Evolutionary conservation across 2,888 invertebrate species (phyloP), one percentile per base, ranked within the genome.

Genomic region (Andrena haemorrhoa): DNA sequence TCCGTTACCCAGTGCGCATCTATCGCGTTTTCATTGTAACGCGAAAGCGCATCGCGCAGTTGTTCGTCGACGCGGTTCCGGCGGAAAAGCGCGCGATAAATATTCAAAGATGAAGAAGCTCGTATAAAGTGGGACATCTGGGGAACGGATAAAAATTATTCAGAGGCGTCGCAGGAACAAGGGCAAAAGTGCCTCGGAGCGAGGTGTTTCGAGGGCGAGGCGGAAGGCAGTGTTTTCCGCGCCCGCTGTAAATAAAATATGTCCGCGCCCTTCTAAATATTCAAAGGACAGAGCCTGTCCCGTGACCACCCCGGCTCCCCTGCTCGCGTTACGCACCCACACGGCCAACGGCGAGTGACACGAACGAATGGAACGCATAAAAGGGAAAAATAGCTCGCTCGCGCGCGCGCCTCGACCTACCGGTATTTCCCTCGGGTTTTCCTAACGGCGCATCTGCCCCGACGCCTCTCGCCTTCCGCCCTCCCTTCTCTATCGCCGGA

Each of bases 291-390:
- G 86, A 51, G 53, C 29, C 69, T 65, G 51, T 53, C 58, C 69
- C 64, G 29, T n/a, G 60, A 53, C 60, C 61, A 5, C 47, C 69
- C 56, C 60, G 56, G n/a, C 31, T 53, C 41, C 70, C 49, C 71
- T 72, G 23, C 60, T 58, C 71, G 51, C 8, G 16, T 16, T 58
- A 63, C 64, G 53, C 49, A 63, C 76, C 71, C 75, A 76, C 79
- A 68, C 73, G 66, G 8, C 53, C 31, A 49, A 66, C 80, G 87
- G 75, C 84, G 86, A 89, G 87, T 91, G 93, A 92, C 92, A 88
- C 89, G 89, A 91, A 93, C 92, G 91, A 92, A 93, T 92, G 92
- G 91, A 91, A 91, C 89, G 91, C 91, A 91, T 93, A 93, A 93
- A 93, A 91, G 89, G 92, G 91, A 93, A 92, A 93, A 93, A 93